Percentiles rank a stretch among this genome's conserved stretches.
phyloP scores from a whole-genome alignment of 2,888 invertebrate species.

The Tetheella fluctuosa region DNA sequence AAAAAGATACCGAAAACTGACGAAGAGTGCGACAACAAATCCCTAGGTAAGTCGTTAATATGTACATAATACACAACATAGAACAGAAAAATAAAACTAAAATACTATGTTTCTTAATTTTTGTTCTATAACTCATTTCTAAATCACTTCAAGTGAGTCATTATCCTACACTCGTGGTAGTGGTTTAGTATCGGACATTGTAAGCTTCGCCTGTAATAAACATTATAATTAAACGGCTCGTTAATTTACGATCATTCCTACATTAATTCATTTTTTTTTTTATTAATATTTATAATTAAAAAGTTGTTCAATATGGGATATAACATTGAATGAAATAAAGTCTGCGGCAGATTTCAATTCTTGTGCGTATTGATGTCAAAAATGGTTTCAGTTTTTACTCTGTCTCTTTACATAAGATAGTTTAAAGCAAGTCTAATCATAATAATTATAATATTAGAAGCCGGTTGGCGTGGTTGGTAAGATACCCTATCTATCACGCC shows the following conservation, averaged over 20 bases:
- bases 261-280: conserved; percentile 7
- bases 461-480: too few relatives aligned
- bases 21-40: too few relatives aligned
- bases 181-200: neutral
- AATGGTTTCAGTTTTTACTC: too few relatives aligned
- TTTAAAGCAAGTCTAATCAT: too few relatives aligned
- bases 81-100: neutral
- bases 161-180: neutral
- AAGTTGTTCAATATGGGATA: neutral
- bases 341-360: too few relatives aligned
- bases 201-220: neutral
- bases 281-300: neutral
- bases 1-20: too few relatives aligned
- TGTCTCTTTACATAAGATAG: too few relatives aligned
- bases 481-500: too few relatives aligned
- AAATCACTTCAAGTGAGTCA: neutral
- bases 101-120: neutral
- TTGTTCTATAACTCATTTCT: neutral
- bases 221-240: conserved; percentile 10
- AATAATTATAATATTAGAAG: too few relatives aligned
- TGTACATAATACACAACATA: too few relatives aligned
- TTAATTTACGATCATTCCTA: conserved; percentile 12
- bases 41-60: too few relatives aligned
- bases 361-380: too few relatives aligned
- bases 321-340: neutral